Percentiles rank a stretch among this genome's conserved stretches.
phyloP scores from a whole-genome alignment of 2,113 vertebrate genomes.

The Nestor notabilis region DNA sequence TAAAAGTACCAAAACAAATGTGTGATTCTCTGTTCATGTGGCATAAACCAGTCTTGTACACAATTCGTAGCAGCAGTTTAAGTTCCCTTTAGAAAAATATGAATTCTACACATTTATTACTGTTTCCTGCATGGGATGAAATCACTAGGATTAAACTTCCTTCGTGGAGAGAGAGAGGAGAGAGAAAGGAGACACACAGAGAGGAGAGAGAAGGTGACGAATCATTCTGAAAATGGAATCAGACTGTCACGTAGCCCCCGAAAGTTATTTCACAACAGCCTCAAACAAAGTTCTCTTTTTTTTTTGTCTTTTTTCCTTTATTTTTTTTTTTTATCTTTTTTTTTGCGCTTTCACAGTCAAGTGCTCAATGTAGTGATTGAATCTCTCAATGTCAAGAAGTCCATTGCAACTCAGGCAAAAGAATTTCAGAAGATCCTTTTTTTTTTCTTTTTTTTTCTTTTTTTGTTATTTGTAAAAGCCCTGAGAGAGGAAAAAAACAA shows the following conservation, averaged over 20 bases:
- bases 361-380: constrained; percentile 96
- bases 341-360: constrained; percentile 88
- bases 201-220: constrained; percentile 20
- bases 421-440: constrained; percentile 80
- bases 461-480: constrained; percentile 86
- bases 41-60: constrained; percentile 83
- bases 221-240: constrained; percentile 65
- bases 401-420: constrained; percentile 87
- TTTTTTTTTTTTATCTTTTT: constrained; percentile 46
- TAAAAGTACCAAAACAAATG: constrained; percentile 79
- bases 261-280: constrained; percentile 45
- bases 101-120: constrained; percentile 79
- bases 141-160: constrained; percentile 76
- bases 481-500: constrained; percentile 88
- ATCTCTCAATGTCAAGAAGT: constrained; percentile 80
- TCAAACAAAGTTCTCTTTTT: constrained; percentile 30
- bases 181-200: constrained; percentile 33
- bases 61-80: constrained; percentile 85
- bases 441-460: background rate
- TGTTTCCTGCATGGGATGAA: constrained; percentile 81
- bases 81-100: constrained; percentile 89
- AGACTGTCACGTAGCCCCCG: constrained; percentile 54
- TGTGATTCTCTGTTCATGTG: constrained; percentile 88
- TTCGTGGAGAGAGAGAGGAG: constrained; percentile 67
- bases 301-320: constrained; percentile 47